Evolutionary conservation across 2,888 invertebrate genomes (phyloP), one percentile per base, ranked within the genome.

Genomic region (Plagiodera versicolora): DNA sequence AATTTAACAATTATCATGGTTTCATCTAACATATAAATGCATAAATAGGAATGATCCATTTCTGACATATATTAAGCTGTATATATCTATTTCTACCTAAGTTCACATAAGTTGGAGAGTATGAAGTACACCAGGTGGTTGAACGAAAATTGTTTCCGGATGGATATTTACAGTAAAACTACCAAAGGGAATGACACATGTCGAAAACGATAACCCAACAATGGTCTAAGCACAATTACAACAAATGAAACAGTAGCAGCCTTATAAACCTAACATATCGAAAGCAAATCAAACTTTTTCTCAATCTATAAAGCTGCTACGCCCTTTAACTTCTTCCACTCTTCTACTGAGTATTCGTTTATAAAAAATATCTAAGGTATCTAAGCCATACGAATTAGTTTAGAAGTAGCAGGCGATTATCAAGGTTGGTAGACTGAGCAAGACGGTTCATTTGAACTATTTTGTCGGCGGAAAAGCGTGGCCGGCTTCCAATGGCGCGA

Each of bases 11-110:
- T 73, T 64, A 73, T 70, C 72, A 71, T 70, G 70, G 72, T 70
- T 70, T 39, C 70, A 70, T 74, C 75, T 77, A 77, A 72, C 75
- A 77, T 75, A 76, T 75, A 76, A 76, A 75, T 76, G 75, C 75
- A 65, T 71, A 61, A 70, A 71, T 68, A 70, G 67, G 65, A 67
- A 70, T 59, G 16, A 49, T 55, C 69, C 39, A 14, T 39, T 39
- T 39, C 24, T 39, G 4, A 77, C 76, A 74, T 75, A 77, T 75
- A 77, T 75, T 71, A 77, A 77, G 75, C 76, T 74, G 73, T 71
- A 68, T 72, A 70, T 71, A 65, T 69, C 69, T 68, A 65, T 67
- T 66, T 67, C 67, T 70, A 69, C 61, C 70, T 71, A 70, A 68
- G 66, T 65, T 60, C 56, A 55, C 60, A 54, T 64, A 63, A 62